Conservation (phyloP, 2,888 invertebrate genomes). For the Aspidapion aeneum region DNA sequence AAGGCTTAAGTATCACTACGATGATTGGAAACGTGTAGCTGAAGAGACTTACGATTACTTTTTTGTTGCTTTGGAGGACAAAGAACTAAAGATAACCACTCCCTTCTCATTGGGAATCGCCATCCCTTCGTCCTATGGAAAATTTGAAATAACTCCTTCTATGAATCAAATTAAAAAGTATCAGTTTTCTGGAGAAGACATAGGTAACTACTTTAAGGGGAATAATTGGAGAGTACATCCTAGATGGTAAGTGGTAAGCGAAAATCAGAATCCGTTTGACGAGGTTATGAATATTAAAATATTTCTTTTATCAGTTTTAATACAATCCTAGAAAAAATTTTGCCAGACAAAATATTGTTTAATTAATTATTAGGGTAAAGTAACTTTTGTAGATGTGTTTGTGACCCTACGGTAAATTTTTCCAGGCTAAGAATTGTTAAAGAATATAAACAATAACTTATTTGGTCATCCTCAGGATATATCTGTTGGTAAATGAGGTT, state of each 20-base stretch:
- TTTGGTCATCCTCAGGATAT: too few species aligned
- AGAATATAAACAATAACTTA: too few species aligned
- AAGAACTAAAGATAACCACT: constrained; percentile 46
- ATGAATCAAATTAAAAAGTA: constrained; percentile 72
- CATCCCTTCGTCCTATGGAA: constrained; percentile 76
- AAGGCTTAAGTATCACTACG: constrained; percentile 78
- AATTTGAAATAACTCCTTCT: constrained; percentile 63
- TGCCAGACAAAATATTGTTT: too few species aligned
- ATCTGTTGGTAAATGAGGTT: too few species aligned
- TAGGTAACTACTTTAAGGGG: constrained; percentile 70
- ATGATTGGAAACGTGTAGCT: constrained; percentile 78
- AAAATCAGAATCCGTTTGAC: neutral
- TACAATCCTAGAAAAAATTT: too few species aligned
- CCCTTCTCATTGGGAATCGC: constrained; percentile 87
- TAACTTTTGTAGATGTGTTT: too few species aligned
- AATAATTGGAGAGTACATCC: constrained; percentile 80
- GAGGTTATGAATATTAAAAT: too few species aligned
- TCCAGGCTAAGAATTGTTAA: too few species aligned
- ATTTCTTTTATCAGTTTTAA: too few species aligned
- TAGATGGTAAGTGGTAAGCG: constrained; percentile 65
- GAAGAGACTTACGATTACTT: constrained; percentile 80
- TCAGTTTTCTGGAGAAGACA: constrained; percentile 63
- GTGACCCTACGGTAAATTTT: too few species aligned
- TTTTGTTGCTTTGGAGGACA: constrained; percentile 73
- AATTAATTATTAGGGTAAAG: too few species aligned